These are phyloP conservation scores for Lamproptera curius DNA, from an alignment of 2,888 invertebrate species.

Conservation along the genomic window DNA sequence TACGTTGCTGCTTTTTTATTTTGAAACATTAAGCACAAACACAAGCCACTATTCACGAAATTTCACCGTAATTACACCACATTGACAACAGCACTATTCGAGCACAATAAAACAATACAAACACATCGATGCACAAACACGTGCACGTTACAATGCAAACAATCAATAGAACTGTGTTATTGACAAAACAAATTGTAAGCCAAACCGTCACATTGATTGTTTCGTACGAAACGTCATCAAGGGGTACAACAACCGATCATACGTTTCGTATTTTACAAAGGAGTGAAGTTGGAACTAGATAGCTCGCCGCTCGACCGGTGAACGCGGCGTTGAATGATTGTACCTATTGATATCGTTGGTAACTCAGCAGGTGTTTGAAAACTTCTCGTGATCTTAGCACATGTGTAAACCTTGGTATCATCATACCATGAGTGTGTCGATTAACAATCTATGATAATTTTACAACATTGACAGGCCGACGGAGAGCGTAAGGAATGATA, in stretches of 20 bases:
- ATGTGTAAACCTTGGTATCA: slow-evolving; percentile 22
- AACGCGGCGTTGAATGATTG: slow-evolving; percentile 58
- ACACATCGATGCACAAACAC: slow-evolving; percentile 21
- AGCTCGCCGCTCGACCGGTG: slow-evolving; percentile 36
- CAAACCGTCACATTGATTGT: slow-evolving; percentile 52
- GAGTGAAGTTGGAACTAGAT: slow-evolving; percentile 55
- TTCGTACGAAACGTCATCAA: slow-evolving; percentile 58
- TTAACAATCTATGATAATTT: too few relatives aligned
- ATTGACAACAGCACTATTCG: slow-evolving; percentile 31
- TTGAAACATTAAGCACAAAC: slow-evolving; percentile 28
- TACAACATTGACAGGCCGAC: too few relatives aligned
- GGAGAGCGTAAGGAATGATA: too few relatives aligned
- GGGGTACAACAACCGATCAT: slow-evolving; percentile 42
- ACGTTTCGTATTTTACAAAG: slow-evolving; percentile 46
- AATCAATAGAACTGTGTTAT: slow-evolving; percentile 39
- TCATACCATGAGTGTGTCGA: slow-evolving; percentile 13
- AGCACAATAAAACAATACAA: slow-evolving; percentile 35
- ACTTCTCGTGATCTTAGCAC: slow-evolving; percentile 28
- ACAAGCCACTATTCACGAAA: slow-evolving; percentile 26
- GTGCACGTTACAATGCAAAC: slow-evolving; percentile 23
- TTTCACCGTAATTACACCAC: slow-evolving; percentile 11
- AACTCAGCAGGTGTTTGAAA: slow-evolving; percentile 43
- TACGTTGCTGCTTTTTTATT: neutral
- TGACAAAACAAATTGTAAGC: slow-evolving; percentile 64
- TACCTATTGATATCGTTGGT: slow-evolving; percentile 40